Evolutionary conservation across 2,888 invertebrate genomes (phyloP), one percentile per base, ranked within the genome.

Genomic region (Eupsilia transversa): DNA sequence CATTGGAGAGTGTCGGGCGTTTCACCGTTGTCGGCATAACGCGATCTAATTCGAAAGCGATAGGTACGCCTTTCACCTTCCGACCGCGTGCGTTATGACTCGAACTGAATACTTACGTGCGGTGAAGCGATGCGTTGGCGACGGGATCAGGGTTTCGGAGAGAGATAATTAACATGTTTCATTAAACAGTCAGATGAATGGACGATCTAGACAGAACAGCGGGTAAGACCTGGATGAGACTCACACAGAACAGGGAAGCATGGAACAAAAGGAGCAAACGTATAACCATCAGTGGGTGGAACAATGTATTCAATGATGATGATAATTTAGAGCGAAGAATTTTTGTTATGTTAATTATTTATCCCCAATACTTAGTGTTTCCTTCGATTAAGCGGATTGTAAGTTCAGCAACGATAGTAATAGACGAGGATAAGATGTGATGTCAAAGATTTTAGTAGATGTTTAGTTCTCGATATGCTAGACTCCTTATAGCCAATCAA

Each of bases 21-120:
- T 95, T 95, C 94, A 92, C 95, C 92, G 92, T 89, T 88, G 93
- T 91, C 93, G 93, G 92, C 93, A 93, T 89, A 94, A 91, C 91
- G 94, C 94, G 95, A 94, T 95, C 95, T 94, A 95, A 94, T 94
- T 96, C 94, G 96, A 96, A 96, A 96, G 96, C 93, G 94, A 95
- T 95, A n/a, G n/a, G n/a, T n/a, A 93, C 92, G 94, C 96, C 96
- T 96, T 96, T 96, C 96, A 95, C 96, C 95, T 95, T 93, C 92
- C 92, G 93, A 94, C 92, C 92, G 84, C 87, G 91, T 91, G 90
- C 91, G 87, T 87, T 91, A 91, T 90, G 91, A 74, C 75, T 86
- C 85, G 83, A 80, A 74, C 81, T 82, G 87, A 85, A 86, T 82
- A 85, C 84, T 72, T 82, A 78, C 81, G 72, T 77, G 77, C 80